Conservation (phyloP, 2,888 invertebrate genomes). For the Caenorhabditis doughertyi region DNA sequence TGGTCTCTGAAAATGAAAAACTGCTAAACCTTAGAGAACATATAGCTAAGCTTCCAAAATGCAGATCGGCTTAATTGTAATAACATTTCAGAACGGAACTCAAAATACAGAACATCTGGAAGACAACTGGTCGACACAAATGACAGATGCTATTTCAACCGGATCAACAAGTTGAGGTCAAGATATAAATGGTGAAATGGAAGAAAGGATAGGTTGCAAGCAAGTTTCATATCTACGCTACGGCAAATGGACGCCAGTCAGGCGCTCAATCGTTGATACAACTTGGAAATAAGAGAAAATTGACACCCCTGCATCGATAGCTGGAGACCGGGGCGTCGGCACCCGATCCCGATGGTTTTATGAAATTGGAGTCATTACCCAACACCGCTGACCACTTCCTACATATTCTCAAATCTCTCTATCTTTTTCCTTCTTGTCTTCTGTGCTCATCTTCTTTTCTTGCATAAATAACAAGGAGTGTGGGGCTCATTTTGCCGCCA, state of each 20-base stretch:
- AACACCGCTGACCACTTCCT: constrained; percentile 48
- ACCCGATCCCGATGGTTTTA: constrained; percentile 47
- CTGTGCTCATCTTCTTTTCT: constrained; percentile 41
- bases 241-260: constrained; percentile 12
- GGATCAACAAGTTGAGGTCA: neutral
- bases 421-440: constrained; percentile 10
- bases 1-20: too few species aligned
- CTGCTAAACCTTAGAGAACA: neutral
- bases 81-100: neutral
- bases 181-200: neutral
- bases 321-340: neutral
- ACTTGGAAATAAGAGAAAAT: constrained; percentile 45
- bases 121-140: neutral
- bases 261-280: constrained; percentile 54
- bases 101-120: neutral
- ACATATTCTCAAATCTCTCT: constrained; percentile 36
- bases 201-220: neutral
- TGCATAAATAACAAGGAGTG: constrained; percentile 51
- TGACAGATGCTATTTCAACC: neutral
- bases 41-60: neutral
- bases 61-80: neutral
- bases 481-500: constrained; percentile 61
- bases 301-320: constrained; percentile 51
- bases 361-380: constrained; percentile 65
- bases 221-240: neutral